These are phyloP conservation scores for Lasius platythorax DNA, from an alignment of 2,888 invertebrate species.

Conservation along the genomic window DNA sequence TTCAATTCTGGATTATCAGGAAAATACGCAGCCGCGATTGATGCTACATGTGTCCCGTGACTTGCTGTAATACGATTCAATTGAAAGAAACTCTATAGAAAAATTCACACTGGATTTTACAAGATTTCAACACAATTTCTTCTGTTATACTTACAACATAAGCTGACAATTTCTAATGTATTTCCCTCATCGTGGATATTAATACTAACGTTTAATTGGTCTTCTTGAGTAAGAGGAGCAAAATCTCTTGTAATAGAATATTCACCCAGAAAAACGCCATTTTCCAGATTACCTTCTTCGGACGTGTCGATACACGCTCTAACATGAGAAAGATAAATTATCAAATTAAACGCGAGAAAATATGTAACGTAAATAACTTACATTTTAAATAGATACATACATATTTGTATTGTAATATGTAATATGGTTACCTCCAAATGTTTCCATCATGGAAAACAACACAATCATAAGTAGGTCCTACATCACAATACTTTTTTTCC, in stretches of 20 bases:
- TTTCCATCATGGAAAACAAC: conserved; percentile 97
- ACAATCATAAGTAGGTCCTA: conserved; percentile 97
- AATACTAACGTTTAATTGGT: conserved; percentile 95
- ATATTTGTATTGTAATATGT: conserved; percentile 21
- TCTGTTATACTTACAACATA: conserved; percentile 93
- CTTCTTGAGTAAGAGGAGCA: conserved; percentile 91
- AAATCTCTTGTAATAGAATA: conserved; percentile 93
- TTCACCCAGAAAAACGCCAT: conserved; percentile 92
- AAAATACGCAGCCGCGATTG: conserved; percentile 97
- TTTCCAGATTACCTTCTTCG: conserved; percentile 93
- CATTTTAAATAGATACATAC: background rate
- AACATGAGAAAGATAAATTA: conserved; percentile 60
- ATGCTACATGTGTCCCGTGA: conserved; percentile 99
- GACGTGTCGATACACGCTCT: conserved; percentile 95
- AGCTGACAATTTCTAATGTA: conserved; percentile 96
- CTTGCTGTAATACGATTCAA: conserved; percentile 89
- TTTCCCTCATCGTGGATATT: conserved; percentile 97
- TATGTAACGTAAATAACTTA: background rate
- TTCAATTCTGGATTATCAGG: conserved; percentile 95
- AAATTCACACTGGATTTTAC: background rate
- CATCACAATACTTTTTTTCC: conserved; percentile 95
- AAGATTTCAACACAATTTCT: background rate
- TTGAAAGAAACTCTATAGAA: conserved; percentile 14
- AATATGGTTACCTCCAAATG: conserved; percentile 91
- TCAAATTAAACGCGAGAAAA: conserved; percentile 42